phyloP scores from a whole-genome alignment of 2,797 vertebrate genomes.

The Falco berigora region DNA sequence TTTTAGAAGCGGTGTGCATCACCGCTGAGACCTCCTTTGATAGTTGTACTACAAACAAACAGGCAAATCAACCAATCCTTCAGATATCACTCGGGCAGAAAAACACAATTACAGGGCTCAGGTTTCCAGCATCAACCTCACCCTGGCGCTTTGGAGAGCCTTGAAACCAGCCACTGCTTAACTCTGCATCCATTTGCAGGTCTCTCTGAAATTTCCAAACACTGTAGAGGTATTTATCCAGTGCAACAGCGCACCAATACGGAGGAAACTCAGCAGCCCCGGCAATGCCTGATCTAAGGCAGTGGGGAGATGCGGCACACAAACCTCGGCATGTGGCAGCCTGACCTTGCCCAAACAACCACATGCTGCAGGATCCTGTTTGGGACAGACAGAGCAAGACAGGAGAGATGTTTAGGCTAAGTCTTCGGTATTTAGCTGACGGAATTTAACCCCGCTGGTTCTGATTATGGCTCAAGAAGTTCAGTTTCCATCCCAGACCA shows the following conservation, averaged over 20 bases:
- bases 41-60: slow-evolving; percentile 38
- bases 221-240: not conserved
- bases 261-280: not conserved
- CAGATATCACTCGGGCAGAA: not conserved
- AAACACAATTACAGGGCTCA: slow-evolving; percentile 31
- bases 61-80: not conserved
- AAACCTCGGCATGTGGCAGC: not conserved
- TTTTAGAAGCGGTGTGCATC: not conserved
- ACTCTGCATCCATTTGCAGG: not conserved
- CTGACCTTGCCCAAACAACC: slow-evolving; percentile 7
- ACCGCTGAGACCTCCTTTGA: not conserved
- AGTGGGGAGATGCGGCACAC: not conserved
- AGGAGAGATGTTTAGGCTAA: slow-evolving; percentile 53
- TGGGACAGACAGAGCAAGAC: not conserved
- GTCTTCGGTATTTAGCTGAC: not conserved
- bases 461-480: slow-evolving; percentile 45
- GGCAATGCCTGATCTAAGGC: not conserved
- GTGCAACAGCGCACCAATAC: not conserved
- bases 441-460: slow-evolving; percentile 49
- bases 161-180: not conserved
- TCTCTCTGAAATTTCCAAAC: not conserved
- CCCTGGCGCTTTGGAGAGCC: not conserved
- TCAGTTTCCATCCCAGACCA: slow-evolving; percentile 49
- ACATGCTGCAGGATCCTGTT: not conserved
- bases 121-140: slow-evolving; percentile 18